Conservation (phyloP, 2,888 invertebrate genomes). For the Carterocephalus palaemon region DNA sequence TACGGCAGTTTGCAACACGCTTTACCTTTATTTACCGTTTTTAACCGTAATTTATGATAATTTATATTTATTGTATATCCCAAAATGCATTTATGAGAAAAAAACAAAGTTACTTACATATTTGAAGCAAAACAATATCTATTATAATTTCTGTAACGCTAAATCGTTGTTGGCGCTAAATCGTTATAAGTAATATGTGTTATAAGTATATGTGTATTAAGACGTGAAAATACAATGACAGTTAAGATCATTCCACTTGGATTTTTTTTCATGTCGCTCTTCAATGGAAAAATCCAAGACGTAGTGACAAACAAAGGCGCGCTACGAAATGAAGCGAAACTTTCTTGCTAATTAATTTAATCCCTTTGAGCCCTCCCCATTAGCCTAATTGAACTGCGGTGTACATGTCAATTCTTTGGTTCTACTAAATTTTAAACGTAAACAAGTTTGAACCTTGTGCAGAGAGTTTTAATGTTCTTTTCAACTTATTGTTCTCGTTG, state of each 20-base stretch:
- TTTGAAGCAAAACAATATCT: too few species aligned
- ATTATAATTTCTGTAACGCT: too few species aligned
- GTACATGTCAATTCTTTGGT: constrained; percentile 77
- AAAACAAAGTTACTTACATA: too few species aligned
- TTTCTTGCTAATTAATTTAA: constrained; percentile 79
- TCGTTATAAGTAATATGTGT: too few species aligned
- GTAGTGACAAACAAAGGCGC: constrained; percentile 67
- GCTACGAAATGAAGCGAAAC: constrained; percentile 67
- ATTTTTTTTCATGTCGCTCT: not conserved
- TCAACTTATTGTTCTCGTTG: constrained; percentile 25
- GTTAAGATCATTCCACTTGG: too few species aligned
- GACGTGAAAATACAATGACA: too few species aligned
- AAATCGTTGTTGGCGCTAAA: too few species aligned
- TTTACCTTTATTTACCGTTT: constrained; percentile 28
- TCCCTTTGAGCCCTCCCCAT: constrained; percentile 76
- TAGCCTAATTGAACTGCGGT: constrained; percentile 78
- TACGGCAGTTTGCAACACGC: constrained; percentile 37
- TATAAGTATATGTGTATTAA: too few species aligned
- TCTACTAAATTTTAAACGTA: constrained; percentile 35
- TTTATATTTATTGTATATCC: constrained; percentile 7
- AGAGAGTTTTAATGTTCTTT: constrained; percentile 20
- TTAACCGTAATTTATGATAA: constrained; percentile 22
- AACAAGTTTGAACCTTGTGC: constrained; percentile 36
- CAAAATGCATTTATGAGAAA: too few species aligned
- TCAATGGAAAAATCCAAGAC: constrained; percentile 42